Percentiles rank a stretch among this genome's conserved stretches.
phyloP scores from a whole-genome alignment of 1,140 invertebrate species.

The Drosophila persimilis region DNA sequence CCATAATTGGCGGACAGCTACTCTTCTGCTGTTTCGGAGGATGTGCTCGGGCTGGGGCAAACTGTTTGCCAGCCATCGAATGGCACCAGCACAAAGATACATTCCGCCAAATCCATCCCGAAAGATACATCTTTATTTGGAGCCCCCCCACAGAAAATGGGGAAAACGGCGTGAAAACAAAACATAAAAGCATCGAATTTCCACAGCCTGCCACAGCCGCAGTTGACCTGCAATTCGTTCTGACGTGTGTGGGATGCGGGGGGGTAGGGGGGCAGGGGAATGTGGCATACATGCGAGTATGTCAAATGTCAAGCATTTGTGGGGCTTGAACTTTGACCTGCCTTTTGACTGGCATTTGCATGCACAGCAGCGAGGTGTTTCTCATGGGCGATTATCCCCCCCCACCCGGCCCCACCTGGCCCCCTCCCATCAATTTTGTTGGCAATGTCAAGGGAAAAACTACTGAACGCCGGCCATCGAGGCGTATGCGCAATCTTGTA shows the following conservation, averaged over 20 bases:
- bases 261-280: neutral
- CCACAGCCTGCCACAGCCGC: constrained; percentile 1
- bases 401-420: neutral
- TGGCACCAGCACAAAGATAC: too few relatives aligned
- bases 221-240: too few relatives aligned
- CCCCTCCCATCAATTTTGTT: constrained; percentile 45
- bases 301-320: constrained; percentile 46
- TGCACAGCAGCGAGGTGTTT: constrained; percentile 28
- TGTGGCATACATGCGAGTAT: constrained; percentile 7
- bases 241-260: neutral
- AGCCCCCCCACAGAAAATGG: too few relatives aligned
- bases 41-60: constrained; percentile 36
- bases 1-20: constrained; percentile 48
- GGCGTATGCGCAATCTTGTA: constrained; percentile 36
- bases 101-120: too few relatives aligned
- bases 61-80: constrained; percentile 21
- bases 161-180: neutral
- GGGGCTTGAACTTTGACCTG: constrained; percentile 51
- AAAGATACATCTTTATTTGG: too few relatives aligned
- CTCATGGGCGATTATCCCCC: neutral
- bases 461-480: constrained; percentile 20
- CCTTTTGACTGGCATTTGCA: constrained; percentile 29
- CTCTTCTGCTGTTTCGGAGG: constrained; percentile 21
- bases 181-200: constrained; percentile 16
- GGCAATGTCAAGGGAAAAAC: constrained; percentile 30